Evolutionary conservation across 2,888 invertebrate genomes (phyloP).

Genomic region (Lymantria monacha): DNA sequence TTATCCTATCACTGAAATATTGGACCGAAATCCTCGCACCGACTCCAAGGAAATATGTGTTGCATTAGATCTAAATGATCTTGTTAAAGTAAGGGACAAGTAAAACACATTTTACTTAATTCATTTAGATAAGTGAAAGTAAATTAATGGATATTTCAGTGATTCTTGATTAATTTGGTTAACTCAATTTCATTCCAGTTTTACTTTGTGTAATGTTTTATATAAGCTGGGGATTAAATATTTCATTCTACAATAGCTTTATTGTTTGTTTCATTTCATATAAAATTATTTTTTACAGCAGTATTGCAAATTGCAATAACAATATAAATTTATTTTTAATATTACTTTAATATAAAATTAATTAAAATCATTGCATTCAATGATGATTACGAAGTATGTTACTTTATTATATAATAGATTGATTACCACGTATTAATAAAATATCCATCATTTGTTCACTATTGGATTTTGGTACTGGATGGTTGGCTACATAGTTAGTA

Average conservation of each 20-base stretch:
- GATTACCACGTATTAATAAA: too few species aligned
- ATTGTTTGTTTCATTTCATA: conserved; percentile 27
- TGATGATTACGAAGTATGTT: too few species aligned
- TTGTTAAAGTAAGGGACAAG: conserved; percentile 80
- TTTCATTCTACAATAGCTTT: conserved; percentile 60
- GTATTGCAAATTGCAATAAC: too few species aligned
- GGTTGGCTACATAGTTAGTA: too few species aligned
- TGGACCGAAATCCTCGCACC: conserved; percentile 77
- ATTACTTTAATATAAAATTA: too few species aligned
- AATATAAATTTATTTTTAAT: too few species aligned
- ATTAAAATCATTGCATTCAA: too few species aligned
- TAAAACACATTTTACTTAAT: conserved; percentile 68
- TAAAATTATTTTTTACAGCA: too few species aligned
- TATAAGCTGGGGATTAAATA: conserved; percentile 75
- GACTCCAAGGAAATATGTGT: conserved; percentile 81
- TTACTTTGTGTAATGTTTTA: conserved; percentile 72
- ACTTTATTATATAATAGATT: too few species aligned
- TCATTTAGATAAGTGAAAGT: conserved; percentile 73
- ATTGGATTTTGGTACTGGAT: too few species aligned
- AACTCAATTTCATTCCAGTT: conserved; percentile 78
- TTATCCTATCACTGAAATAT: conserved; percentile 81
- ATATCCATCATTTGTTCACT: too few species aligned
- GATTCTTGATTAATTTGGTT: conserved; percentile 74
- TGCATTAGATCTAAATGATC: conserved; percentile 79
- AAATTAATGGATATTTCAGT: conserved; percentile 65